These are phyloP conservation scores for Cryptomyrus ogoouensis DNA, from an alignment of 2,113 vertebrate genomes.

Conservation along the genomic window DNA sequence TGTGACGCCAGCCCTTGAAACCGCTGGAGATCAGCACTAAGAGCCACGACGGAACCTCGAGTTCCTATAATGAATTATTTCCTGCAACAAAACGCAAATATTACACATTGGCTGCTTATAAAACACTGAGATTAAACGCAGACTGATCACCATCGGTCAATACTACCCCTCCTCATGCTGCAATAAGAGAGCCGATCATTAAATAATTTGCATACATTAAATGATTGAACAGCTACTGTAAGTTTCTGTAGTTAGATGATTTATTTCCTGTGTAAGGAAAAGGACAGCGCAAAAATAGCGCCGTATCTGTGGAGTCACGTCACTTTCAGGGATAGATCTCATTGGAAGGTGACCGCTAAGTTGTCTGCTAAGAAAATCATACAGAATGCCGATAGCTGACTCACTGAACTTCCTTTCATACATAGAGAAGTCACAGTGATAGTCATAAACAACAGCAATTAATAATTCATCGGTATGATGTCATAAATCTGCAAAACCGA, in stretches of 20 bases:
- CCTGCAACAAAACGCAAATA: neutral
- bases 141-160: neutral
- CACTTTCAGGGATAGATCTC: neutral
- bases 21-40: neutral
- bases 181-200: neutral
- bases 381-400: neutral
- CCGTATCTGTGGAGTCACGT: neutral
- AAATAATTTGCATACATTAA: neutral
- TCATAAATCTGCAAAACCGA: neutral
- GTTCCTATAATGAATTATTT: neutral
- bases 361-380: neutral
- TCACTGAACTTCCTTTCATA: neutral
- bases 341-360: neutral
- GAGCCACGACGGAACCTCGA: neutral
- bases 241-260: neutral
- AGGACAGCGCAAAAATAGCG: neutral
- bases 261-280: neutral
- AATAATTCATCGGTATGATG: neutral
- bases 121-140: neutral
- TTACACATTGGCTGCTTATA: neutral
- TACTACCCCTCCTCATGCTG: neutral
- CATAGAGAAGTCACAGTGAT: neutral
- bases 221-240: neutral
- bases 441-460: neutral
- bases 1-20: neutral